Base-by-base conservation (phyloP, 1,140 invertebrate genomes). In the Gryllus bimaculatus region DNA sequence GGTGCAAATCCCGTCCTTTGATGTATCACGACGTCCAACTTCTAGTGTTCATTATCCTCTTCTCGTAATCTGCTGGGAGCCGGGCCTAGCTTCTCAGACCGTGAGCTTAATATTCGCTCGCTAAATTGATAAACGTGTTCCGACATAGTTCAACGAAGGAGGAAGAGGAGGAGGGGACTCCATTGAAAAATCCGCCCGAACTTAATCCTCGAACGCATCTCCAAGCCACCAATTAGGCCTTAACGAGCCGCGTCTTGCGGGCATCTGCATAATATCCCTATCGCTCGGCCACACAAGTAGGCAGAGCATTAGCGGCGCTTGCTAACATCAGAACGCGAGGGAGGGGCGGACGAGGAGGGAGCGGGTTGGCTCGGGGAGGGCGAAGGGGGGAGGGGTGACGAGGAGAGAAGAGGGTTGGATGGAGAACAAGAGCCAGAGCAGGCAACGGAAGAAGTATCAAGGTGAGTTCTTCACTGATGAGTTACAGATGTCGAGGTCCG, bases 111-210 rank as follows among this genome's bases (percentile, higher is more conserved):
- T 66, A 66, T 66, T 66, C 54, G 54, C 54, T 18, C 54, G 18
- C 54, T 66, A 66, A 66, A 66, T 66, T 66, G 54, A 66, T 66
- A 66, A 66, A 66, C 54, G 54, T 66, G 54, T 66, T 66, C 54
- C 54, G 54, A 10, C 54, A 66, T 66, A 66, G 54, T 66, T 66
- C 54, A 66, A 66, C 54, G 26, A 5, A 39, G 26, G 26, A 39
- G 26, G 26, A 39, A 5, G 26, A 39, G 26, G 26, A 39, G 26
- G 5, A 39, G 7, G 54, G 49, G 15, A 15, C 54, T 66, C 18
- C 18, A 66, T 66, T 66, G 54, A 66, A 66, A 66, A 66, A 66
- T 66, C 18, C 54, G 10, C 54, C 54, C 18, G 54, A 18, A 66
- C 54, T 18, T 66, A 66, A 66, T 66, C 54, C 54, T 66, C 10